Conservation (phyloP, 2,113 vertebrate species). For the Malurus elegans region DNA sequence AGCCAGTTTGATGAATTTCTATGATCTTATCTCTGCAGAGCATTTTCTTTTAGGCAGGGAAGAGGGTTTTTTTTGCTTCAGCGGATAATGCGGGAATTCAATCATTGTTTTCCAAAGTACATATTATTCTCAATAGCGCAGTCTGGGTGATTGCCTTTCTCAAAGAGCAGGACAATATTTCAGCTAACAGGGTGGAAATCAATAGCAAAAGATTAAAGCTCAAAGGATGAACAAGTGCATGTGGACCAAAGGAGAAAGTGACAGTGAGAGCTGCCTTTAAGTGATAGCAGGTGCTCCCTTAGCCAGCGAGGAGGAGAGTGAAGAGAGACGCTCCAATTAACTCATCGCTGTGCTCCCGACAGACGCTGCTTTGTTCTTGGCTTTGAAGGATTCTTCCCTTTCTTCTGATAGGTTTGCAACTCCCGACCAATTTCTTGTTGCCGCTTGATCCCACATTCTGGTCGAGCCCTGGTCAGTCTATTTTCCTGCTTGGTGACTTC, state of each 20-base stretch:
- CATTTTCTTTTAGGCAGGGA: constrained; percentile 26
- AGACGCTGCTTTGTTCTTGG: constrained; percentile 21
- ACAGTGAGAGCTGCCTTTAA: constrained; percentile 49
- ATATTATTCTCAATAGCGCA: constrained; percentile 37
- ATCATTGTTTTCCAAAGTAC: constrained; percentile 63
- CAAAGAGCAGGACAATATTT: constrained; percentile 49
- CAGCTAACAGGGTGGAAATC: constrained; percentile 64
- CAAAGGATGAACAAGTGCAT: constrained; percentile 45
- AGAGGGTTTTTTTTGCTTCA: constrained; percentile 32
- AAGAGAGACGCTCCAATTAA: constrained; percentile 26
- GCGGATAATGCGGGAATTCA: constrained; percentile 41
- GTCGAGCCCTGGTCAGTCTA: background rate
- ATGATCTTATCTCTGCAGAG: constrained; percentile 20
- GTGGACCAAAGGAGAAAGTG: constrained; percentile 5
- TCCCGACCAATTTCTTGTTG: constrained; percentile 29
- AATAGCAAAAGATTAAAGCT: constrained; percentile 67
- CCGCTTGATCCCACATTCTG: background rate
- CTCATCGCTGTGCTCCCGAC: background rate
- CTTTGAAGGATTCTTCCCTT: constrained; percentile 48
- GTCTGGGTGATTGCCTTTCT: constrained; percentile 36
- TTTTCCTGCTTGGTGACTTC: background rate
- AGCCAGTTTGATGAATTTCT: constrained; percentile 37
- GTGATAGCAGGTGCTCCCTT: constrained; percentile 22
- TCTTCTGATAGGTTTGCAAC: constrained; percentile 13
- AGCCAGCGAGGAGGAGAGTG: background rate